phyloP scores from a whole-genome alignment of 2,888 invertebrate genomes.

The Leptura quadrifasciata region DNA sequence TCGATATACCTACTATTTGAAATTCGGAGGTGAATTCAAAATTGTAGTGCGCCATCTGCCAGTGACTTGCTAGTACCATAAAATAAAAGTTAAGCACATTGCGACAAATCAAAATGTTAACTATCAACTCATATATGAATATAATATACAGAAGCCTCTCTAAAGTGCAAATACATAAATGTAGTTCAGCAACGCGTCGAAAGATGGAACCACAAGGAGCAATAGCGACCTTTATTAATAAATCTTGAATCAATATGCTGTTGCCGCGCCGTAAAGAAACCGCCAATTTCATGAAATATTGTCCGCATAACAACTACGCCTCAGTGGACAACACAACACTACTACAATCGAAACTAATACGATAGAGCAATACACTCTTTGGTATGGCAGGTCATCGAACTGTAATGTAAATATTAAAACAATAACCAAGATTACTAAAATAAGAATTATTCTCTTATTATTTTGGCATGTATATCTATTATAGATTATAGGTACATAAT shows the following conservation, averaged over 20 bases:
- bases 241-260: neutral
- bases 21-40: neutral
- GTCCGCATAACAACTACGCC: neutral
- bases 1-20: no score
- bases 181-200: neutral
- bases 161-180: neutral
- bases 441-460: no score
- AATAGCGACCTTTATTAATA: neutral
- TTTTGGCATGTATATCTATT: no score
- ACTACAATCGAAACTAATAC: neutral
- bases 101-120: neutral
- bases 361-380: neutral
- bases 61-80: neutral
- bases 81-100: neutral
- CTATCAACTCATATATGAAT: neutral
- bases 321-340: no score
- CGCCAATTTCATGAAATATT: neutral
- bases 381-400: conserved; percentile 7
- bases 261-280: neutral
- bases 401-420: neutral
- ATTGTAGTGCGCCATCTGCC: neutral
- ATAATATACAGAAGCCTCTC: neutral
- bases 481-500: no score
- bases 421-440: neutral
- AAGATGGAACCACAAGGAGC: neutral